These are phyloP conservation scores for Drosophila nigromelanica DNA, from an alignment of 1,140 invertebrate genomes.

Conservation along the genomic window DNA sequence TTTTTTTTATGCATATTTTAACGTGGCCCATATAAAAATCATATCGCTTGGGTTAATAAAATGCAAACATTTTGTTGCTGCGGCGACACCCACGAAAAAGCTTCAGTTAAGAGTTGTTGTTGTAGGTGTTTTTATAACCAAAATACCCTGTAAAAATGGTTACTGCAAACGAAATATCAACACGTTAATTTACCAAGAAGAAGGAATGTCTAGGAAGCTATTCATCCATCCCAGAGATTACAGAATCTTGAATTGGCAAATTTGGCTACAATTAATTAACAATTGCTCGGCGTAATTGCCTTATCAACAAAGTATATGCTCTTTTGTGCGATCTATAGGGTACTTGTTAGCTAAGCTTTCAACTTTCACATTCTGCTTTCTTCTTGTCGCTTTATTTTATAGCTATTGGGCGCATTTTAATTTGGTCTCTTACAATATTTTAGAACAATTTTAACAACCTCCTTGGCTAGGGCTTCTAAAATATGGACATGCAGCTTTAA, in stretches of 20 bases:
- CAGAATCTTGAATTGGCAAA: too few relatives aligned
- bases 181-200: too few relatives aligned
- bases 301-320: background rate
- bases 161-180: too few relatives aligned
- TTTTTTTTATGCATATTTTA: conserved; percentile 48
- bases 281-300: too few relatives aligned
- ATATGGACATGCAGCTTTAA: background rate
- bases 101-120: conserved; percentile 20
- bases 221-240: too few relatives aligned
- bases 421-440: conserved; percentile 48
- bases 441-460: conserved; percentile 20
- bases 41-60: conserved; percentile 32
- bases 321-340: conserved; percentile 8
- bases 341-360: background rate
- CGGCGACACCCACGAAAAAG: background rate
- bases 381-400: conserved; percentile 25
- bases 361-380: background rate
- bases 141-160: background rate
- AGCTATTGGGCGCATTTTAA: conserved; percentile 54
- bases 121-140: background rate
- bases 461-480: background rate
- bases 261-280: too few relatives aligned
- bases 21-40: conserved; percentile 46
- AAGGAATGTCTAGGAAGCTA: background rate
- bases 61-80: conserved; percentile 21